phyloP scores from a whole-genome alignment of 2,113 vertebrate genomes.

The Semnornis frantzii region DNA sequence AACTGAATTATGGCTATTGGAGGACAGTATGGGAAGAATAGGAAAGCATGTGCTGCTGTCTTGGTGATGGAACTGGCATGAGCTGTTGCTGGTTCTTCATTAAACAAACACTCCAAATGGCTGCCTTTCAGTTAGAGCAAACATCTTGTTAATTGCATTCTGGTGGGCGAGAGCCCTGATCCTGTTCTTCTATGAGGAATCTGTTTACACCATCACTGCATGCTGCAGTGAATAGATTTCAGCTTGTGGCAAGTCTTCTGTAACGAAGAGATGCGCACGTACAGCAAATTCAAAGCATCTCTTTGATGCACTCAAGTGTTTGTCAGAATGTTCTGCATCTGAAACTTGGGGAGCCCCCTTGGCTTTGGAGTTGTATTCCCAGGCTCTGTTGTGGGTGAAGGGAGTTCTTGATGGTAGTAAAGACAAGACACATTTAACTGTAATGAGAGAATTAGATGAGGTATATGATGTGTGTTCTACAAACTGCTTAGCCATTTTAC shows the following conservation, averaged over 20 bases:
- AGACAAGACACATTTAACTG: background rate
- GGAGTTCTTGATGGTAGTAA: background rate
- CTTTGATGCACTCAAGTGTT: background rate
- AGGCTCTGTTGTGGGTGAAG: background rate
- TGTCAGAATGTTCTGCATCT: background rate
- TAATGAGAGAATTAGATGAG: background rate
- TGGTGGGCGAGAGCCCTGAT: background rate
- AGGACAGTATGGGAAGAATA: background rate
- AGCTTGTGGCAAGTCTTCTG: background rate
- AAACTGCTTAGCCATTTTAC: background rate
- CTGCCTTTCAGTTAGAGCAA: background rate
- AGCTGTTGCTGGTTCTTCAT: background rate
- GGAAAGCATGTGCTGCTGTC: background rate
- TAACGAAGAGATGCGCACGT: background rate
- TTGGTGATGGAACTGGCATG: background rate
- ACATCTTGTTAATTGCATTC: background rate
- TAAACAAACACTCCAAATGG: background rate
- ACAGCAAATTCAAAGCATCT: background rate
- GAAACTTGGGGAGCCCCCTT: background rate
- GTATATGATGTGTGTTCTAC: background rate
- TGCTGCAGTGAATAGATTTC: background rate
- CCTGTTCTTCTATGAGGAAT: background rate
- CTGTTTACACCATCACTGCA: background rate
- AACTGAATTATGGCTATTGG: background rate
- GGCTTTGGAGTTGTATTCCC: background rate